Conservation (phyloP, 2,113 vertebrate genomes). For the Proteles cristata region DNA sequence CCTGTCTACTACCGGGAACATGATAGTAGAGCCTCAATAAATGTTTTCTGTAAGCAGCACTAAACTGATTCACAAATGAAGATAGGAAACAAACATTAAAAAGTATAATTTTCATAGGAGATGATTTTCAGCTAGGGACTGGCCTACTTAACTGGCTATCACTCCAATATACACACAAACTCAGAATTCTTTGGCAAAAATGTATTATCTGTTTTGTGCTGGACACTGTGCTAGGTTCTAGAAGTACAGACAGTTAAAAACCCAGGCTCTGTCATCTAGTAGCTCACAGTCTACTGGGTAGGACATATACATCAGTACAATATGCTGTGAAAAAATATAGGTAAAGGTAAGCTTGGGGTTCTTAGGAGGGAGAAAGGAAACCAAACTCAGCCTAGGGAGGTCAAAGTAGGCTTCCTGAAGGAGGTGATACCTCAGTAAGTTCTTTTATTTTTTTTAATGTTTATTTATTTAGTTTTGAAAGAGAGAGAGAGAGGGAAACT, state of each 20-base stretch:
- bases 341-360: background rate
- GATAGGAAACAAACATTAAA: background rate
- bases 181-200: background rate
- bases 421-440: background rate
- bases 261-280: background rate
- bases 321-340: background rate
- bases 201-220: background rate
- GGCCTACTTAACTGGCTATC: background rate
- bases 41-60: conserved; percentile 32
- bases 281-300: background rate
- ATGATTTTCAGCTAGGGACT: background rate
- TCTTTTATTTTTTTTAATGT: background rate
- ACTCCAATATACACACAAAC: background rate
- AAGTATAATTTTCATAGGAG: background rate
- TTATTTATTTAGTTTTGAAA: too few species aligned
- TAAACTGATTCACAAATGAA: background rate
- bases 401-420: background rate
- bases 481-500: too few species aligned
- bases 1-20: background rate
- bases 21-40: background rate
- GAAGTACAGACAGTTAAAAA: background rate
- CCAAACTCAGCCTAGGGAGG: background rate
- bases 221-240: background rate
- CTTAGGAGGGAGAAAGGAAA: background rate
- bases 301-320: background rate